Base-by-base conservation (phyloP, 2,797 vertebrate species). In the Sebastes trivittatus region DNA sequence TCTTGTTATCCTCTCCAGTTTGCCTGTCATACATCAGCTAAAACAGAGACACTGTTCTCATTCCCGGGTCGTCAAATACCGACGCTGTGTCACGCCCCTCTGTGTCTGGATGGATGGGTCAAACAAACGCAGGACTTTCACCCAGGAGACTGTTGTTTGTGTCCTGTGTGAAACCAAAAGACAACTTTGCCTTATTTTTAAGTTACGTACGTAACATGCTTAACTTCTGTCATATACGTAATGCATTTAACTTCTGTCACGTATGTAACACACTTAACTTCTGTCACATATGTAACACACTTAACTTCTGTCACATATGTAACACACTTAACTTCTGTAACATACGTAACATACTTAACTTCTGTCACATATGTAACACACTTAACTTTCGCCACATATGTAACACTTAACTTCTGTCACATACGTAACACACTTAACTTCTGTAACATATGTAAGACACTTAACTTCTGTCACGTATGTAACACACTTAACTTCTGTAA, bases 251-350 rank as follows among this genome's bases (percentile, higher is more conserved):
- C 42, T 49, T 20, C 42, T 0, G 6, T 7, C 16, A 46, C 6
- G 1, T 49, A 4, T 4, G 0, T 38, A 5, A 36, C 36, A 4
- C 2, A 5, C 34, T 36, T 36, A 36, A 10, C 3, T 36, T 36
- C 10, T 2, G 10, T 11, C 0, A 34, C 9, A 0, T 32, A 13
- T 6, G 13, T 42, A 16, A 16, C 38, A 16, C 2, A 42, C 14
- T 46, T 46, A 0, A 42, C 14, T 42, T 16, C 0, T 0, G 6
- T 0, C 0, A 16, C 1, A 3, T 13, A 5, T 0, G 36, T 13
- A 13, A 38, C 11, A 11, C 2, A 36, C 4, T 38, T 38, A 5
- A 38, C 4, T 38, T 38, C 11, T 1, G 11, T 4, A 1, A 38
- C 4, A 0, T 46, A 46, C 0, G 5, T 46, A 1, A 46, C 14